These are phyloP conservation scores for Panurus biarmicus DNA, from an alignment of 2,113 vertebrate genomes.

Conservation along the genomic window DNA sequence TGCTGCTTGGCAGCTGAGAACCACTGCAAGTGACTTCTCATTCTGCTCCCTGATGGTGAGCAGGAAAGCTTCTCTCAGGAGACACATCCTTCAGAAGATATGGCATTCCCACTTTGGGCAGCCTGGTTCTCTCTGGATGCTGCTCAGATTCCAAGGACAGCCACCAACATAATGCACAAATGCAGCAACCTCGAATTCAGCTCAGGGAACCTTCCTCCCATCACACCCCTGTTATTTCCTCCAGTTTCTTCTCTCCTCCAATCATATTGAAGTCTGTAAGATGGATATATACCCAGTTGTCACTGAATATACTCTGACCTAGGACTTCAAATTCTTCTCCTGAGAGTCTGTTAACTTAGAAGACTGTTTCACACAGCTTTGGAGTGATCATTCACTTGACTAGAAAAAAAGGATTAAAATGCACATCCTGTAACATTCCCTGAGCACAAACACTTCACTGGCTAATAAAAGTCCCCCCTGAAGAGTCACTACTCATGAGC, in stretches of 20 bases:
- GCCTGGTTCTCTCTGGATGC: neutral
- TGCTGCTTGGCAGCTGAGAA: neutral
- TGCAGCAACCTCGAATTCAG: neutral
- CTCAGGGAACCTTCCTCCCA: neutral
- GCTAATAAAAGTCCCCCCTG: accelerated
- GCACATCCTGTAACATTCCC: neutral
- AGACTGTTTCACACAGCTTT: neutral
- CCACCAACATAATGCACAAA: accelerated
- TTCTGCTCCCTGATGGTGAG: neutral
- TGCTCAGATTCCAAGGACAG: neutral
- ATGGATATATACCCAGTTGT: neutral
- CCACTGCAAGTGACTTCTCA: neutral
- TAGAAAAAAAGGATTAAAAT: neutral
- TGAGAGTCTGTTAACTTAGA: neutral
- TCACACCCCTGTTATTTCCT: neutral
- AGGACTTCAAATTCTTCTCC: neutral
- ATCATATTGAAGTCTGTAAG: neutral
- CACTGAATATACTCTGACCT: neutral
- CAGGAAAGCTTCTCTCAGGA: neutral
- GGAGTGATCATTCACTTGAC: neutral
- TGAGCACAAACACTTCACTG: neutral
- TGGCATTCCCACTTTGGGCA: neutral
- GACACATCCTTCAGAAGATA: neutral
- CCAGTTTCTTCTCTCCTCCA: neutral
- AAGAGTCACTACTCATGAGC: neutral